These are phyloP conservation scores for Colinus virginianus DNA, from an alignment of 2,113 vertebrate species.

Conservation along the genomic window DNA sequence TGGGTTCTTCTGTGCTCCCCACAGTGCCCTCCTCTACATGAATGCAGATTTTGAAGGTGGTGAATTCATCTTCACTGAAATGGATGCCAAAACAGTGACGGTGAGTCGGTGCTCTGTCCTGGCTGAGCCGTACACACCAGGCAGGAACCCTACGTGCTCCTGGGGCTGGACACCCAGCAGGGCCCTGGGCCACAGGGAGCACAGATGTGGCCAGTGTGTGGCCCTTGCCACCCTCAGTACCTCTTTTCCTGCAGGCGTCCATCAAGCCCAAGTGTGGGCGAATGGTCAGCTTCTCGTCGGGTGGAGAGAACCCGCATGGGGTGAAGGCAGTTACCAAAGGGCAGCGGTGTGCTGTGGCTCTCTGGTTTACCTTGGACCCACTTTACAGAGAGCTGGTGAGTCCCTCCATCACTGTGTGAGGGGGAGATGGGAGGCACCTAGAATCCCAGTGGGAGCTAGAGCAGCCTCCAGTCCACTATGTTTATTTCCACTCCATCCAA, in stretches of 20 bases:
- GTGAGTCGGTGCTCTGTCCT: slow-evolving; percentile 74
- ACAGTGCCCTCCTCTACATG: slow-evolving; percentile 93
- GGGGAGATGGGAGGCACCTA: not conserved
- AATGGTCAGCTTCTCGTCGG: slow-evolving; percentile 96
- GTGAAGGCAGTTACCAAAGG: slow-evolving; percentile 94
- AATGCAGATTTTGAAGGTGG: slow-evolving; percentile 97
- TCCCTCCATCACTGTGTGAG: fast-evolving
- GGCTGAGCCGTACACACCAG: not conserved
- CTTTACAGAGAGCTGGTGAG: slow-evolving; percentile 94
- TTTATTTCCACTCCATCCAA: not conserved
- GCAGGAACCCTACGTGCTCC: not conserved
- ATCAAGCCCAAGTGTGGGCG: slow-evolving; percentile 93
- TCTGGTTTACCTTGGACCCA: slow-evolving; percentile 96
- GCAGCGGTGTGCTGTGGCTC: slow-evolving; percentile 92
- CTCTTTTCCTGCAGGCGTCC: slow-evolving; percentile 81
- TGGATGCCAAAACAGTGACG: slow-evolving; percentile 96
- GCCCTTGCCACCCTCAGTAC: not conserved
- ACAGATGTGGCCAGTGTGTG: not conserved
- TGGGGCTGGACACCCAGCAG: not conserved
- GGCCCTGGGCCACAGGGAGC: not conserved
- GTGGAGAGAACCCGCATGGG: slow-evolving; percentile 95
- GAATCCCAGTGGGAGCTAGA: not conserved
- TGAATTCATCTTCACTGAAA: slow-evolving; percentile 97
- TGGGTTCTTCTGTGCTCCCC: not conserved
- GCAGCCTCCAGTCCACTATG: not conserved